A percentile compares a stretch with the other conserved stretches of the same genome.
phyloP scores from a whole-genome alignment of 2,797 vertebrate genomes.

The Labroides dimidiatus region DNA sequence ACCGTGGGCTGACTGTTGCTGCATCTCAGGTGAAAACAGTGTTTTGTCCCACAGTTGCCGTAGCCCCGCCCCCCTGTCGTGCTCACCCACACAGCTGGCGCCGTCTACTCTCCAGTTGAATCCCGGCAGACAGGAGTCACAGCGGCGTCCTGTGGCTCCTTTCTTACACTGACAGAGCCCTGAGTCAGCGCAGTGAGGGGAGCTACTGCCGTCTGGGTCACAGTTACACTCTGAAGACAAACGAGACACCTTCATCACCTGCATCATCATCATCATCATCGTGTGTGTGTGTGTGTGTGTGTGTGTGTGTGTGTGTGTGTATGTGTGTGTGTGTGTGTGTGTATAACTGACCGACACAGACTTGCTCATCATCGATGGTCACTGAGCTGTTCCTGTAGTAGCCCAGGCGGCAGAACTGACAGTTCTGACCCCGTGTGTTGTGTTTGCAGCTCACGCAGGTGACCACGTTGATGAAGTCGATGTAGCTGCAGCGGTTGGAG shows the following conservation, averaged over 20 bases:
- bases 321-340: not conserved
- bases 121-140: slow-evolving; percentile 91
- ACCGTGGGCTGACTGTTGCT: too few species aligned
- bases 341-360: slow-evolving; percentile 80
- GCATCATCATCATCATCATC: not conserved
- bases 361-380: slow-evolving; percentile 88
- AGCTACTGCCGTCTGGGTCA: slow-evolving; percentile 87
- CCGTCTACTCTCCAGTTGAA: slow-evolving; percentile 86
- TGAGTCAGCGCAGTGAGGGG: slow-evolving; percentile 90
- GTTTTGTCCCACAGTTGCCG: too few species aligned
- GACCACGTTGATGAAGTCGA: slow-evolving; percentile 95
- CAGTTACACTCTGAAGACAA: slow-evolving; percentile 88
- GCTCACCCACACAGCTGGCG: slow-evolving; percentile 58
- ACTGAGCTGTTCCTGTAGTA: slow-evolving; percentile 92
- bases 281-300: too few species aligned
- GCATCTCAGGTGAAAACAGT: too few species aligned
- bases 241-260: not conserved
- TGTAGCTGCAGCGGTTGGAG: slow-evolving; percentile 98
- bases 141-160: slow-evolving; percentile 90
- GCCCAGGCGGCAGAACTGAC: slow-evolving; percentile 94
- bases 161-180: slow-evolving; percentile 93
- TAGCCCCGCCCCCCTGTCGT: too few species aligned
- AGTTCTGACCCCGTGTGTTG: slow-evolving; percentile 98
- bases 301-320: too few species aligned
- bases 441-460: slow-evolving; percentile 99